Base-by-base conservation (phyloP, 1,140 invertebrate species). In the Sinonovacula constricta region DNA sequence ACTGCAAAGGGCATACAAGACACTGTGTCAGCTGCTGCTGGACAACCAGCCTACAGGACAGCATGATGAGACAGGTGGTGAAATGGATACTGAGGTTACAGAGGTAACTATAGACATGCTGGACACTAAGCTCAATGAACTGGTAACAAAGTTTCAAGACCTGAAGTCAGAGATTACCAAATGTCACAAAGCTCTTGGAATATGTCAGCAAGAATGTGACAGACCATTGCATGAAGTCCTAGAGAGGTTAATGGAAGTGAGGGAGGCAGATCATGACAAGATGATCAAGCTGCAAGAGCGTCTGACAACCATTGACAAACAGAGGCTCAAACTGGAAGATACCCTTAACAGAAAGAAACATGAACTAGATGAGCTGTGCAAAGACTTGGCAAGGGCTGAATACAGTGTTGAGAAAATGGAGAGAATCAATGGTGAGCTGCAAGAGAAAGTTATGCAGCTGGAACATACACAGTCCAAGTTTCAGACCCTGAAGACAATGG, bases 41-140 rank as follows among this genome's bases (percentile, higher is more conserved):
- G 10, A n/a, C 45, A 63, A 18, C 5, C 18, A 49, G 3, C 3
- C 4, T 7, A 51, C 7, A 34, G 22, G 31, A 10, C 24, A 18
- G 59, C 53, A 54, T 26, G 56, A 22, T n/a, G 28, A 0, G 36
- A 71, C 34, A 5, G 54, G 45, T 3, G 24, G 7, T 18, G 33
- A 33, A 31, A 15, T 31, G 10, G 62, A 65, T 36, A n/a, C 57
- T 36, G 56, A 14, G 26, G 18, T 24, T 0, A 15, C 0, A 31
- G 0, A 72, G n/a, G 34, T 78, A 5, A 78, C 75, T 22, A 18
- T 78, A 30, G 75, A 63, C 34, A 53, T 51, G n/a, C 69, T 78
- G 15, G 66, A 78, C 51, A 34, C 26, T 5, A 70, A 62, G n/a
- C 33, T 60, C 24, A 36, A 69, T 34, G 24, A 56, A 28, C 15